Evolutionary conservation across 2,797 vertebrate species (phyloP), one percentile per base, ranked within the genome.

Genomic region (Dryobates pubescens): DNA sequence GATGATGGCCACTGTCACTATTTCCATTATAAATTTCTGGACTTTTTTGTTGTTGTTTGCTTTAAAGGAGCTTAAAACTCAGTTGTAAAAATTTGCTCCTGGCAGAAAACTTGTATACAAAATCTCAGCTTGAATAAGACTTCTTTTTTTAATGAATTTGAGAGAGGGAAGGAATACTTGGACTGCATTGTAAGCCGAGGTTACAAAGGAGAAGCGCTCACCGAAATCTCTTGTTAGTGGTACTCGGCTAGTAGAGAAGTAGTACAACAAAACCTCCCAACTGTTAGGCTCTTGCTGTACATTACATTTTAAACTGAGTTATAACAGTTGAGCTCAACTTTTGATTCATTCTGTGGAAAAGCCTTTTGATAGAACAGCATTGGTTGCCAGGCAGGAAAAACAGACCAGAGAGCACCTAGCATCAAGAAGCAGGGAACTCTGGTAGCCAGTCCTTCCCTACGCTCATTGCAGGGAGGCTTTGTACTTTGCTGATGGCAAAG

Each of bases 11-110:
- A 88, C 81, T 95, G 95, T 96, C 93, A 97, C 47, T 96, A 54
- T 98, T 97, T 97, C 97, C 97, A 95, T 95, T 96, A 95, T 97
- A 95, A 96, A 97, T 96, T 85, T 81, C 70, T 96, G 83, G 76
- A 30, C 92, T 70, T 95, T 27, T 53, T 51, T 49, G 38, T 38
- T 38, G 38, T 38, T 38, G 38, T 38, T 93, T 94, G 87, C 93
- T 96, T 80, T 38, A 61, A 94, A 92, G 76, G 80, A 89, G 79
- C 94, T 97, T 97, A 95, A 94, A 97, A 96, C 91, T 95, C 69
- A 92, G 82, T 93, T 96, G 83, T 97, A 97, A 97, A 97, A 97
- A 96, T 95, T 93, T 96, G 82, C 95, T 96, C 94, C 97, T 97
- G 97, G 96, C 92, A 88, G 83, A 94, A 83, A 93, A 81, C 75